Evolutionary conservation across 2,797 vertebrate species (phyloP), one percentile per base, ranked within the genome.

Genomic region (Sebastes itinus): DNA sequence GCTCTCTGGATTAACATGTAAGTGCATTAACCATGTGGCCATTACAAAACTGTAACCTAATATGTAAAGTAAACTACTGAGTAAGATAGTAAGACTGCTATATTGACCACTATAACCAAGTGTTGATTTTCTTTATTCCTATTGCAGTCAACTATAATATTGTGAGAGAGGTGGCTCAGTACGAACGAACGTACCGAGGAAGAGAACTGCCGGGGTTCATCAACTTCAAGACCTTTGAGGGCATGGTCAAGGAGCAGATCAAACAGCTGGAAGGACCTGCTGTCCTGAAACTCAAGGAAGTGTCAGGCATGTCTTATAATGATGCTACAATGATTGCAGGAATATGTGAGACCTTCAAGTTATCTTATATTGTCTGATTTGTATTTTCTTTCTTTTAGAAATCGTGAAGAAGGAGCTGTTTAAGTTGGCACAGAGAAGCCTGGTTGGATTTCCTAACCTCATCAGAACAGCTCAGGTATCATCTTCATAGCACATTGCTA

Each of bases 141-240:
- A 2, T 35, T 27, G 28, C 22, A 79, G 77, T 79, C 20, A 80
- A 46, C 6, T 93, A 89, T 91, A 93, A 92, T 13, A 82, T 96
- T 8, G 65, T 81, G 3, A 18, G 0, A 0, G 91, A 95, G 78
- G 77, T 93, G 1, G 10, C 1, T 1, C 68, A 74, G 13, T 96
- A 96, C 5, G 96, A 97, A 80, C 72, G 80, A 0, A 93, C 28
- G 18, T 96, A 96, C 73, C 94, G 96, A 3, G 97, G 97, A 2
- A 89, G 95, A 86, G 97, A 97, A 77, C 93, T 97, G 30, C 96
- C 96, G 0, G 96, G 96, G 0, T 97, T 98, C 83, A 92, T 93
- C 88, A 98, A 93, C 84, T 97, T 96, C 84, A 97, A 83, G 79
- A 96, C 93, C 0, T 97, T 98, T 78, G 97, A 98, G 86, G 85